phyloP scores from a whole-genome alignment of 2,888 invertebrate genomes.

The Fabriciana adippe region DNA sequence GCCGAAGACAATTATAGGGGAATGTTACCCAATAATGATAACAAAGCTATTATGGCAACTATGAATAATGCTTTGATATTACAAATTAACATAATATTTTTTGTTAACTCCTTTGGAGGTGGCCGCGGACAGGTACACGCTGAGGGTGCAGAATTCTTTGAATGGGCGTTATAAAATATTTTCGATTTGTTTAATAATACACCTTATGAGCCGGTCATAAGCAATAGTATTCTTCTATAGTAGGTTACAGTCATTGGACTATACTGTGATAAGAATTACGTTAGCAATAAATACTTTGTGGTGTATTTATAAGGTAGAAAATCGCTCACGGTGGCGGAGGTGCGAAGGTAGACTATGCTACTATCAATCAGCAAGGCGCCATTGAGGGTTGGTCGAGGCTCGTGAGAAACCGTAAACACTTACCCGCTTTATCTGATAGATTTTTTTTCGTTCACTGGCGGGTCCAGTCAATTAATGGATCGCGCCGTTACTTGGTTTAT shows the following conservation, averaged over 20 bases:
- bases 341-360: conserved; percentile 71
- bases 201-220: conserved; percentile 41
- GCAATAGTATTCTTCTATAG: conserved; percentile 43
- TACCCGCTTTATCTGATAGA: conserved; percentile 79
- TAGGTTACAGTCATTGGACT: conserved; percentile 44
- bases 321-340: conserved; percentile 49
- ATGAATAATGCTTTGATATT: conserved; percentile 77
- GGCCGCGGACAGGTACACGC: conserved; percentile 78
- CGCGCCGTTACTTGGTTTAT: conserved; percentile 78
- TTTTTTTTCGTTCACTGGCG: conserved; percentile 74
- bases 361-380: conserved; percentile 82
- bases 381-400: conserved; percentile 79
- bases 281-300: conserved; percentile 44
- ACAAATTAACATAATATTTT: conserved; percentile 80
- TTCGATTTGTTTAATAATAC: conserved; percentile 38
- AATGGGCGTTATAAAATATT: conserved; percentile 62
- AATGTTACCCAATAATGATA: conserved; percentile 76
- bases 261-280: conserved; percentile 41
- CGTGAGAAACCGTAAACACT: conserved; percentile 82
- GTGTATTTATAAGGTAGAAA: conserved; percentile 45
- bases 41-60: conserved; percentile 78
- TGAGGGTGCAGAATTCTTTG: conserved; percentile 82
- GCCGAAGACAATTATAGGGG: conserved; percentile 63
- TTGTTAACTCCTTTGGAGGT: conserved; percentile 75
- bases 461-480: conserved; percentile 81